phyloP scores from a whole-genome alignment of 2,113 vertebrate genomes.

The Trichomycterus rosablanca region DNA sequence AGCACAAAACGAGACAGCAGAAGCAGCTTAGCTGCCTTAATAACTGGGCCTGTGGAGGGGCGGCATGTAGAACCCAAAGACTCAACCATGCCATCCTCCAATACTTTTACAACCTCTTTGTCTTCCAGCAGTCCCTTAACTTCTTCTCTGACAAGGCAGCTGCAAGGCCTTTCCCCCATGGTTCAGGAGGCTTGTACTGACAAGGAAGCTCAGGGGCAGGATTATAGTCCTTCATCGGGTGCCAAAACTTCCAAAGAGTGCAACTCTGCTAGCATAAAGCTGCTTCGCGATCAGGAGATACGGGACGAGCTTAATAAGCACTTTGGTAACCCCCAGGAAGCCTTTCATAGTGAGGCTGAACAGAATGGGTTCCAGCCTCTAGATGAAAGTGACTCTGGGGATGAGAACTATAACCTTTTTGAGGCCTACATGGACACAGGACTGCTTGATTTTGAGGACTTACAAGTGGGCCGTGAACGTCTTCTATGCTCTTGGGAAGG shows the following conservation, averaged over 20 bases:
- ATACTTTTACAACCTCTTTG: conserved; percentile 64
- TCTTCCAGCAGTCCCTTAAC: conserved; percentile 55
- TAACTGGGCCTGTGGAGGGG: conserved; percentile 74
- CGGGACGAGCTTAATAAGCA: conserved; percentile 97
- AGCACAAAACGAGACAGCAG: conserved; percentile 78
- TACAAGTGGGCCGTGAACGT: conserved; percentile 85
- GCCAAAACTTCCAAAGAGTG: conserved; percentile 37
- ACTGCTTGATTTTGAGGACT: conserved; percentile 85
- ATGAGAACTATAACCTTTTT: conserved; percentile 78
- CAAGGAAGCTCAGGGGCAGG: conserved; percentile 67
- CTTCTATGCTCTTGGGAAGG: conserved; percentile 90
- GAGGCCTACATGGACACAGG: conserved; percentile 87
- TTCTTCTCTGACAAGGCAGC: conserved; percentile 72
- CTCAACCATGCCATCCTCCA: conserved; percentile 67
- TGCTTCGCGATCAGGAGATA: conserved; percentile 92
- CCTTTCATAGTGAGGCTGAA: conserved; percentile 77
- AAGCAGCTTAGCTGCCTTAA: conserved; percentile 42
- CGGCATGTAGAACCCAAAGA: conserved; percentile 83
- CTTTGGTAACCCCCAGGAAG: conserved; percentile 87
- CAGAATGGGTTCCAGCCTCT: conserved; percentile 53
- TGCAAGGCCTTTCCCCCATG: conserved; percentile 71
- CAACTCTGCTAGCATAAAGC: conserved; percentile 74
- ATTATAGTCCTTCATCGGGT: conserved; percentile 52
- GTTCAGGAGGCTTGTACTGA: conserved; percentile 67
- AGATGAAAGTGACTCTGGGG: conserved; percentile 73